A percentile compares a stretch with the other conserved stretches of the same genome.
phyloP scores from a whole-genome alignment of 2,888 invertebrate species.

The Ditylenchus weischeri region DNA sequence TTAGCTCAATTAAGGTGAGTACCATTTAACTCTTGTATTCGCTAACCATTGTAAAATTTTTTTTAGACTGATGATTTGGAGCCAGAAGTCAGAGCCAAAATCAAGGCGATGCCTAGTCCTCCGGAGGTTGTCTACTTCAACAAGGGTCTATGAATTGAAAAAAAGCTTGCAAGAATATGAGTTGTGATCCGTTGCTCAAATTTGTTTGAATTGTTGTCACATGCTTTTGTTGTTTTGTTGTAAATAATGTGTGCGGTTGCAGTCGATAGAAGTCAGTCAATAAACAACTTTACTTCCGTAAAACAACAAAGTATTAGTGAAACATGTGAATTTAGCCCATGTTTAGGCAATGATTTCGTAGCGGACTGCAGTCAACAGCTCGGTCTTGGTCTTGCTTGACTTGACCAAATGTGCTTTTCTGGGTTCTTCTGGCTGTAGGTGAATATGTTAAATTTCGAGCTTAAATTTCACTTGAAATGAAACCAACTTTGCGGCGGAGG shows the following conservation, averaged over 20 bases:
- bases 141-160: slow-evolving; percentile 73
- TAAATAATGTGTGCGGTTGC: background rate
- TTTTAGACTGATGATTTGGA: slow-evolving; percentile 67
- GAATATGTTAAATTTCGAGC: background rate
- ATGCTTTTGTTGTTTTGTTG: background rate
- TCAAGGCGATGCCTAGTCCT: slow-evolving; percentile 67
- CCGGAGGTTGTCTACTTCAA: slow-evolving; percentile 76
- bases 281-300: slow-evolving; percentile 3
- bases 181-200: background rate
- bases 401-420: slow-evolving; percentile 51
- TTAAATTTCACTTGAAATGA: too few relatives aligned
- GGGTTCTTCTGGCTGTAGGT: slow-evolving; percentile 45
- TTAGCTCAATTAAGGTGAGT: slow-evolving; percentile 43
- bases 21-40: too few relatives aligned
- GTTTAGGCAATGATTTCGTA: slow-evolving; percentile 57
- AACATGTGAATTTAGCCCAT: background rate
- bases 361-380: slow-evolving; percentile 52
- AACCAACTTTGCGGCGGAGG: slow-evolving; percentile 31
- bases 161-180: background rate
- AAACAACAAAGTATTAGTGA: slow-evolving; percentile 3
- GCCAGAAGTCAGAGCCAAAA: slow-evolving; percentile 69
- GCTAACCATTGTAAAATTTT: background rate
- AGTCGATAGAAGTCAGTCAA: background rate
- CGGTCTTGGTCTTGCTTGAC: slow-evolving; percentile 42
- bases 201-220: background rate